Evolutionary conservation across 2,113 vertebrate species (phyloP).

Genomic region (Trogon melanurus): DNA sequence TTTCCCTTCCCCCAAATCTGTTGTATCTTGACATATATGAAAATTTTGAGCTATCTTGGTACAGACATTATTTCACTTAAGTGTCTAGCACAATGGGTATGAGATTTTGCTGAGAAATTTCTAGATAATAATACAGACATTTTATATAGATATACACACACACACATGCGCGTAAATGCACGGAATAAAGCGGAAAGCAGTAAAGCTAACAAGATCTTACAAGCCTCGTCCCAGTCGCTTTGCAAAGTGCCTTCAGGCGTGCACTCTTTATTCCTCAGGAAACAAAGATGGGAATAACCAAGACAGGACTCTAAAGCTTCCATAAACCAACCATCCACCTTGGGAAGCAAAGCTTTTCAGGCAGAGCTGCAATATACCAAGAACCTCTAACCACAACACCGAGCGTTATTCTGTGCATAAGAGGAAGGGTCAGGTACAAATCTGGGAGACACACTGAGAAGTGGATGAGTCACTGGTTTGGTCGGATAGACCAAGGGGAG

Average conservation of each 20-base stretch:
- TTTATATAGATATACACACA: not conserved
- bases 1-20: slow-evolving; percentile 60
- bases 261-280: not conserved
- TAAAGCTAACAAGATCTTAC: not conserved
- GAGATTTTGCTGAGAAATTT: slow-evolving; percentile 40
- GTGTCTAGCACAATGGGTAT: slow-evolving; percentile 60
- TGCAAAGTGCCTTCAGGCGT: not conserved
- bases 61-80: slow-evolving; percentile 52
- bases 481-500: not conserved
- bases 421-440: not conserved
- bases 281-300: not conserved
- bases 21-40: slow-evolving; percentile 65
- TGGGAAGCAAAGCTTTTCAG: not conserved
- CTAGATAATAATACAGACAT: slow-evolving; percentile 34
- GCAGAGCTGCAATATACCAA: not conserved
- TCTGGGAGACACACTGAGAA: not conserved
- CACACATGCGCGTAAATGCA: not conserved
- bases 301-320: not conserved
- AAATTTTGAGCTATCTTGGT: slow-evolving; percentile 62
- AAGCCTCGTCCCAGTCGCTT: not conserved
- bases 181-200: not conserved
- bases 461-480: not conserved
- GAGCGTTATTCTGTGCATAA: accelerated
- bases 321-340: not conserved
- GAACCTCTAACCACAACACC: not conserved